Evolutionary conservation across 2,888 invertebrate genomes (phyloP), one percentile per base, ranked within the genome.

Genomic region (Sylvicola cinctus): DNA sequence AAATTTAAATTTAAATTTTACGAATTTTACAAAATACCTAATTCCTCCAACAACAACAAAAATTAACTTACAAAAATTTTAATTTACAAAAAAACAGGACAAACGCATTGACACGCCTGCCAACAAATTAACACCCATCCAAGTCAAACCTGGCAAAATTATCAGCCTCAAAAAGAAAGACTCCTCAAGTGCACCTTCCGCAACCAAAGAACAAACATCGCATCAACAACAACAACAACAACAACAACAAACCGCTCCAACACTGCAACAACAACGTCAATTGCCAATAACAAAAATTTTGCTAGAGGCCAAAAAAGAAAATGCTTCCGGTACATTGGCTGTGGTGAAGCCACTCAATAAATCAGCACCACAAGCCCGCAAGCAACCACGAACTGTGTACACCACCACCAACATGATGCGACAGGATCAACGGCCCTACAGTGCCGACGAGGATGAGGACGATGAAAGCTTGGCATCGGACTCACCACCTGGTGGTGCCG

Each of bases 281-380:
- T 44, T 56, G 39, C 55, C 54, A 33, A 51, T 53, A 6, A 56
- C 57, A 3, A 57, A 58, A 44, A 53, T 56, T 37, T 43, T 55
- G 33, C 55, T 58, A 3, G 58, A 56, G 45, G 49, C 58, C 15
- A 55, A 57, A 23, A 29, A 25, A 29, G 15, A 29, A 7, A 20
- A 20, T 20, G 20, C 20, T 6, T 20, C 20, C 20, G 20, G 5
- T 8, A 20, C 20, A n/a, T n/a, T n/a, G 20, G 20, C 20, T 8
- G 20, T 20, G 4, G 20, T 20, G 20, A 20, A 20, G 20, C 20
- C 20, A 20, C 8, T 20, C 5, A 20, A 20, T 8, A 20, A 20
- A 20, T 6, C 8, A 20, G 5, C 20, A n/a, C n/a, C n/a, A n/a
- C n/a, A n/a, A n/a, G n/a, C n/a, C n/a, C n/a, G n/a, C n/a, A n/a